Conservation (phyloP, 2,797 vertebrate species). For the Alauda arvensis region DNA sequence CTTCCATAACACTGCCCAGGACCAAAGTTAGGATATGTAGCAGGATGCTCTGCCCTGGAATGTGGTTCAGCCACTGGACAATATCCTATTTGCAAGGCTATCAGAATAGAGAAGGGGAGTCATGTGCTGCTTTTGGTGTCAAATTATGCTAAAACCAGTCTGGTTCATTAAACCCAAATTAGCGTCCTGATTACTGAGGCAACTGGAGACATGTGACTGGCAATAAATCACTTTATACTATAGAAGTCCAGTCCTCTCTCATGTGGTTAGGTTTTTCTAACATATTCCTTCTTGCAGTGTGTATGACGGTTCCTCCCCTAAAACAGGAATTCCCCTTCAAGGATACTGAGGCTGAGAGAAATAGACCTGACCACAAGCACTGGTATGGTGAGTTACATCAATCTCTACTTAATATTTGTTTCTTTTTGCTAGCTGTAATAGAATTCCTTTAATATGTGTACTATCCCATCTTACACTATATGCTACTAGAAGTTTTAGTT, state of each 20-base stretch:
- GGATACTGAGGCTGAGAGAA: fast-evolving
- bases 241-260: not conserved
- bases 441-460: not conserved
- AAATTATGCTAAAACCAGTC: not conserved
- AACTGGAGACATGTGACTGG: not conserved
- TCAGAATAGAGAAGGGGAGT: not conserved
- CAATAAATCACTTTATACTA: not conserved
- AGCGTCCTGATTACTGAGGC: not conserved
- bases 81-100: not conserved
- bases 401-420: not conserved
- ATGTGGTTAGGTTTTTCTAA: not conserved
- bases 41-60: too few species aligned
- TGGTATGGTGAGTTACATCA: not conserved
- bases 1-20: not conserved
- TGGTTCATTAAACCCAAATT: not conserved
- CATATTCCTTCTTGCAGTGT: not conserved
- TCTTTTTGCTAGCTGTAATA: not conserved
- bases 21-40: not conserved
- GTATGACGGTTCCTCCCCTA: not conserved
- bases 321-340: not conserved
- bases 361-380: not conserved
- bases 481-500: not conserved
- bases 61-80: not conserved
- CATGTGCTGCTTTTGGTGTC: not conserved
- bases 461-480: not conserved